Base-by-base conservation (phyloP, 2,113 vertebrate genomes). In the Hassar affinis region DNA sequence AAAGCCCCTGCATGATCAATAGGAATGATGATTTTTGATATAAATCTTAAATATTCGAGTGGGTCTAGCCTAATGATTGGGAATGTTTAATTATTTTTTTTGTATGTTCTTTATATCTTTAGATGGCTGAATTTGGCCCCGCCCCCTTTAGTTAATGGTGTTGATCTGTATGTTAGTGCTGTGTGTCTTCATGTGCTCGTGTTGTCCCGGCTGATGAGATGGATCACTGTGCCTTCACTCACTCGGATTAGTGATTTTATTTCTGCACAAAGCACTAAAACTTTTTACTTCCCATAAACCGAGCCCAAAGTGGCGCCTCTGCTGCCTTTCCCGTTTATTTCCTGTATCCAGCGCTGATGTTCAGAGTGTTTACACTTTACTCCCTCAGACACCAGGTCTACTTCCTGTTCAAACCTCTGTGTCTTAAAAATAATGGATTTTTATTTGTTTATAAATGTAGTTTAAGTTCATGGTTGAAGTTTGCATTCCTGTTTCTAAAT, bases 361-460 rank as follows among this genome's bases (percentile, higher is more conserved):
- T 64, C 61, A 30, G 61, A 18, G 30, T 35, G 42, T 72, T 72
- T 72, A 25, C 35, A 45, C 66, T 33, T 69, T 9, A 71, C 18
- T 47, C 49, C 27, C 72, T 52, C 27, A 11, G 3, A 56, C 74
- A 56, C 18, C 74, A 25, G 33, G 14, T 14, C 74, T 54, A 56
- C 74, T 77, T 77, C 74, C 74, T 52, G 72, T 52, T 75, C 27
- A 30, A 11, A 11, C 35, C 66, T 69, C 66, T 42, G 30, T 77
- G 74, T 77, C 74, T 56, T 77, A 56, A 71, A 45, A 11, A 22
- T 27, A 1, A 72, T 15, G 0, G 8, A 49, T 54, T 6, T 4
- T 59, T 22, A 7, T n/a, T n/a, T 47, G 69, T 47, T 45, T 72
- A 27, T 71, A 69, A 27, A 45, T 45, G 18, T 42, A 69, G 20